Evolutionary conservation across 1,140 invertebrate genomes (phyloP).

Genomic region (Drosophila pandora): DNA sequence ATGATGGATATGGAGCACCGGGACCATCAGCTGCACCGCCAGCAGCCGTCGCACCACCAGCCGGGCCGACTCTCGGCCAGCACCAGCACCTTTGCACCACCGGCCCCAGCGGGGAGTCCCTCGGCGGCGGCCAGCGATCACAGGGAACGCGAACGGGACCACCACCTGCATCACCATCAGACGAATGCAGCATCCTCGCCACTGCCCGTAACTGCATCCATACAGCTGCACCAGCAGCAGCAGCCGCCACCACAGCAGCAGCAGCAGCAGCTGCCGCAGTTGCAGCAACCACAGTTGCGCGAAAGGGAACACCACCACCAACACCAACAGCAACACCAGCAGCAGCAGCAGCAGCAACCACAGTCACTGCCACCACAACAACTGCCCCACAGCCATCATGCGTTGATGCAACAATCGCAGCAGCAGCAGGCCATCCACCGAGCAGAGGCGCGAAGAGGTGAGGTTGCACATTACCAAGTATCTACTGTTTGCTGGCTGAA

Average conservation of each 20-base stretch:
- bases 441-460: conserved; percentile 71
- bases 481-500: conserved; percentile 35
- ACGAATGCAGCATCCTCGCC: conserved; percentile 26
- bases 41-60: conserved; percentile 65
- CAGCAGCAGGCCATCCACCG: conserved; percentile 75
- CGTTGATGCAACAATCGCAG: conserved; percentile 71
- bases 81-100: conserved; percentile 64
- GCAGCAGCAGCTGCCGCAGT: conserved; percentile 24
- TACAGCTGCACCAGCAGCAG: conserved; percentile 32
- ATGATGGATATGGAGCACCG: conserved; percentile 79
- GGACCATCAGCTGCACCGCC: conserved; percentile 70
- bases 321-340: conserved; percentile 22
- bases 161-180: conserved; percentile 51
- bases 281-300: conserved; percentile 46
- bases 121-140: conserved; percentile 10
- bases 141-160: conserved; percentile 54
- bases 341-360: conserved; percentile 32
- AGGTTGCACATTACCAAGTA: conserved; percentile 33
- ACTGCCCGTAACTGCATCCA: conserved; percentile 33
- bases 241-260: conserved; percentile 13
- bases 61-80: conserved; percentile 39
- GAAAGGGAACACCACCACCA: conserved; percentile 60
- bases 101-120: conserved; percentile 45
- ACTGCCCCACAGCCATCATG: conserved; percentile 68
- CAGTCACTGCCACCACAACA: conserved; percentile 39